Evolutionary conservation across 2,797 vertebrate genomes (phyloP), one percentile per base, ranked within the genome.

Genomic region (Lemur catta): DNA sequence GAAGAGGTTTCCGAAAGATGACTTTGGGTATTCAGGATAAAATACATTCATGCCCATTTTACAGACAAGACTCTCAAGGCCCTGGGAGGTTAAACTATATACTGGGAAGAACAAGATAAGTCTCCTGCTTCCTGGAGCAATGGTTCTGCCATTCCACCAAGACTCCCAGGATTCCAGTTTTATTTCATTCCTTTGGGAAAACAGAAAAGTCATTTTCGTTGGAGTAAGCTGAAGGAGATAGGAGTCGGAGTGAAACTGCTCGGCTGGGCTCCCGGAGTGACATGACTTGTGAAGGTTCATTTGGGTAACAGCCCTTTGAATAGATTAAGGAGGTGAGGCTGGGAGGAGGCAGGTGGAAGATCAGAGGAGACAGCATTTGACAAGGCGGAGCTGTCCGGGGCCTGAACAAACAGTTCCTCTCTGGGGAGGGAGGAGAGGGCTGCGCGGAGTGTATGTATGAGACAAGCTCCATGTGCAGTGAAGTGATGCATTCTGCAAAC

Each of bases 401-500:
- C 59, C n/a, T 89, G 84, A 94, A 79, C 91, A 95, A 97, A 96
- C 96, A 96, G 80, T 65, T 72, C 48, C 0, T 96, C 97, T 96
- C 96, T 1, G 18, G 96, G 96, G 96, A 98, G 81, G 15, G 71
- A 13, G 24, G 71, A 30, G 88, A 67, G 48, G 89, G 87, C 74
- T 92, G 67, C 14, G 0, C 1, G 0, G 92, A 79, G 74, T 2
- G 0, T 57, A 9, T 71, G 43, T 55, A 15, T 35, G 79, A 93
- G 95, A 93, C 96, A 84, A 63, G 97, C 91, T 91, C 82, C 89
- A 26, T 41, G 72, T 75, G 84, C 79, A 22, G 61, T 61, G 93
- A 91, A 96, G 96, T 91, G 96, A 92, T 46, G 81, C 80, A 2
- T 85, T 28, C 30, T 0, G 0, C 95, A 61, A 69, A 74, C 84